Base-by-base conservation (phyloP, 1,140 invertebrate species). In the Varroa destructor region DNA sequence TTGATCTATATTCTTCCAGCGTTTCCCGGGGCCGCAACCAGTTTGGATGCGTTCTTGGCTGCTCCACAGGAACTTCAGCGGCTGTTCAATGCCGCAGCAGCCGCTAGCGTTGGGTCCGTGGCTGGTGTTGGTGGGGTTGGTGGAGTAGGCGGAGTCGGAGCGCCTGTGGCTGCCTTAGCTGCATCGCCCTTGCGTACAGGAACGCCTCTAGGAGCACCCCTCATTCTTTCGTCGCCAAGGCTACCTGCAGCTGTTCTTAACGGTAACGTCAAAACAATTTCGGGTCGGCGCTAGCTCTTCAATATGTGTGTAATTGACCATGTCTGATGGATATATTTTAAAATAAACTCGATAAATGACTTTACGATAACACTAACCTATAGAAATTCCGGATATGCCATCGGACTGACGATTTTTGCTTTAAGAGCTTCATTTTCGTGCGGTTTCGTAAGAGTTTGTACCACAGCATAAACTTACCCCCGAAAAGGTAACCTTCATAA, bases 191-290 rank as follows among this genome's bases (percentile, higher is more conserved):
- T 90, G 79, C 82, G 87, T 75, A 85, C 86, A 1, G 83, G 88
- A 87, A 12, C 78, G 89, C 77, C 79, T 1, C 71, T 80, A 14
- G 78, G 78, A 71, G 89, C 90, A 4, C 90, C 91, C 8, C 81
- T 93, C 76, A 92, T 93, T 74, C 84, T 93, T 73, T 90, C 90
- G 43, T 89, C 90, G 67, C 84, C 90, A 73, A 71, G 71, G 25
- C 87, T 91, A 84, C 88, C 86, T 72, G 77, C 74, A 64, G 86
- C 85, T 64, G 81, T 88, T 74, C 76, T 88, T 71, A 87, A 87
- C 78, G 86, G 86, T 67, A 67, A 67, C 61, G 14, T 67, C 25
- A 25, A 25, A 37, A 12, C 61, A 2, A 67, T 43, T 40, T 67
- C 61, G 61, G 6, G 6, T 5, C 57, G 14, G 14, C n/a, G 10